These are phyloP conservation scores for Diuraphis noxia DNA, from an alignment of 1,140 invertebrate species.

Conservation along the genomic window DNA sequence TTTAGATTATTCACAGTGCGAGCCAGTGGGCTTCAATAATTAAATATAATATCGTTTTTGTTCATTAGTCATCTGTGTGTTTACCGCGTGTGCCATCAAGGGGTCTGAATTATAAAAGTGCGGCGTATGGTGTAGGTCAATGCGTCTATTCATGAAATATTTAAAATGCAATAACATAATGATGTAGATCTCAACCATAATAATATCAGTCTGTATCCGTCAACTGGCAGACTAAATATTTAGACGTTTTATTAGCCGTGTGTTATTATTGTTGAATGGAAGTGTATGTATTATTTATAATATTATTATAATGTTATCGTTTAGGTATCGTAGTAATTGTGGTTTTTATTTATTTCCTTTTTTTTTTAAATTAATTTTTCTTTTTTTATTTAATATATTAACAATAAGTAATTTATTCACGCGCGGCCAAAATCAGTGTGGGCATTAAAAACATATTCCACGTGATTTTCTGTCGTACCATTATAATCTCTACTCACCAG, in stretches of 20 bases:
- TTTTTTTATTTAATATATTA: not conserved
- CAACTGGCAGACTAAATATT: not conserved
- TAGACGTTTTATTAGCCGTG: not conserved
- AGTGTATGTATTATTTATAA: no score
- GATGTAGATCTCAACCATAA: not conserved
- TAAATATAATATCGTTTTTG: not conserved
- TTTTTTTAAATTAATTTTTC: not conserved
- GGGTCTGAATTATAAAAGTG: not conserved
- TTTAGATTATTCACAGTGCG: slow-evolving; percentile 27
- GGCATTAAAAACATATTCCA: slow-evolving; percentile 13
- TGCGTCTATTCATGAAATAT: no score
- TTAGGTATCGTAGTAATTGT: no score
- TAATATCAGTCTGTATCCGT: not conserved
- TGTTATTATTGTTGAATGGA: not conserved
- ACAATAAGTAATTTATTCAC: not conserved
- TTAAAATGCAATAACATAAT: not conserved
- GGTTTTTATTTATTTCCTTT: no score
- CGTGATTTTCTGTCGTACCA: not conserved
- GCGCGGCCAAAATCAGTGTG: not conserved
- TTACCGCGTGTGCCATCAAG: not conserved
- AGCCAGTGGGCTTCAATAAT: slow-evolving; percentile 19
- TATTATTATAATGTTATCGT: not conserved
- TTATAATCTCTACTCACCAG: not conserved
- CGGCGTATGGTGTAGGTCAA: no score
- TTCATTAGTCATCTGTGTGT: not conserved